Conservation (phyloP, 2,888 invertebrate genomes). For the Crematogaster levior region DNA sequence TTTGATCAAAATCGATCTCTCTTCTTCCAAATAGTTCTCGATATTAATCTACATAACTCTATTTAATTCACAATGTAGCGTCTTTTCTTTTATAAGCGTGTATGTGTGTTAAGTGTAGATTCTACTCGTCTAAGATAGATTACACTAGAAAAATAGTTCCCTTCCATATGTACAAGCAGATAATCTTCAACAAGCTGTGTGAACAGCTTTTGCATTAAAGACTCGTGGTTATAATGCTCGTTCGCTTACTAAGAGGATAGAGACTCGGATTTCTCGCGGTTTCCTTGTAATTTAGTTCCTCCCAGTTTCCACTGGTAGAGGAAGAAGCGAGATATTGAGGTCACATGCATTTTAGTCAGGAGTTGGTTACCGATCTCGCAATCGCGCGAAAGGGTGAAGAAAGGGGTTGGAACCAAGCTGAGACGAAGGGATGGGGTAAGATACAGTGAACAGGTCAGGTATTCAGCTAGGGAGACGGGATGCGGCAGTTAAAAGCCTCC, state of each 20-base stretch:
- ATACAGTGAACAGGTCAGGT: not conserved
- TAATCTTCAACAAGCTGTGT: not conserved
- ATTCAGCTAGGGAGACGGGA: slow-evolving; percentile 22
- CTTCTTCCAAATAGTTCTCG: not conserved
- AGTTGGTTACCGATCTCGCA: not conserved
- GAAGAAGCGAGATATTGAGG: slow-evolving; percentile 33
- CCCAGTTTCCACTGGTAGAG: not conserved
- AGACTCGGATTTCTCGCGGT: slow-evolving; percentile 32
- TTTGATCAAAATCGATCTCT: not conserved
- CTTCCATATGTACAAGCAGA: no score
- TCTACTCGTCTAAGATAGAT: not conserved
- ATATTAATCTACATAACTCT: not conserved
- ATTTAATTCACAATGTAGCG: not conserved
- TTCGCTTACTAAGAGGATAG: not conserved
- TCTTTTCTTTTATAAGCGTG: not conserved
- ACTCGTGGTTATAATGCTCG: slow-evolving; percentile 7
- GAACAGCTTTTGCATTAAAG: slow-evolving; percentile 10
- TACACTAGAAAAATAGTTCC: not conserved
- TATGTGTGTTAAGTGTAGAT: not conserved
- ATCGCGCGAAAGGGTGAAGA: slow-evolving; percentile 24
- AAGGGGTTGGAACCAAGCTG: not conserved
- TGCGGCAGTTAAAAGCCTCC: slow-evolving; percentile 47
- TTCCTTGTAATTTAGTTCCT: slow-evolving; percentile 27
- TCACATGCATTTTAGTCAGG: slow-evolving; percentile 8
- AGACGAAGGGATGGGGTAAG: not conserved